These are phyloP conservation scores for Murina feae DNA, from an alignment of 2,113 vertebrate genomes.

Conservation along the genomic window DNA sequence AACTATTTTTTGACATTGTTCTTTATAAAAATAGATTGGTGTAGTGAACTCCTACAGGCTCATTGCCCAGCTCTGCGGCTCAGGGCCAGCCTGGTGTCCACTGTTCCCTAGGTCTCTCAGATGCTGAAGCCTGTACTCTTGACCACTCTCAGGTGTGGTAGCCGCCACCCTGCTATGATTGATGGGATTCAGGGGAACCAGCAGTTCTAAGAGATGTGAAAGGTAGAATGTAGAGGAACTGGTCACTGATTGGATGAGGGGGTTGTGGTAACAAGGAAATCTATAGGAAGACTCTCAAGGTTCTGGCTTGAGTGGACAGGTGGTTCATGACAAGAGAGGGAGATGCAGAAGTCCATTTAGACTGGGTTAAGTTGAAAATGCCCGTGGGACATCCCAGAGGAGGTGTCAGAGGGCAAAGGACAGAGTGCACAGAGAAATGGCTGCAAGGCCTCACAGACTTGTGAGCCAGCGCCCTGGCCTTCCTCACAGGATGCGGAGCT, in stretches of 20 bases:
- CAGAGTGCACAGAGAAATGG: neutral
- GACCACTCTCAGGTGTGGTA: rapidly evolving
- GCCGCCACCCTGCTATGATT: neutral
- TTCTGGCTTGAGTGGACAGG: neutral
- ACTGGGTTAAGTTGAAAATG: neutral
- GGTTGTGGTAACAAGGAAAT: neutral
- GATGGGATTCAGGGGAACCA: neutral
- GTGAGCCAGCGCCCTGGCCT: neutral
- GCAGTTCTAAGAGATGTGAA: neutral
- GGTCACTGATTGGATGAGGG: neutral
- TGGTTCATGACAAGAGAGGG: neutral
- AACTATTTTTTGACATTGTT: neutral
- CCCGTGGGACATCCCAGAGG: neutral
- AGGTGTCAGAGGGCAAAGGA: neutral
- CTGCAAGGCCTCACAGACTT: neutral
- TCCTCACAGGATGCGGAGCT: neutral
- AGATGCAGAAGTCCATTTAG: neutral
- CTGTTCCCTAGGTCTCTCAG: neutral
- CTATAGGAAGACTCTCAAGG: neutral
- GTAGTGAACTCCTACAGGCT: neutral
- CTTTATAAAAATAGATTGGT: neutral
- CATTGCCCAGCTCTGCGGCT: neutral
- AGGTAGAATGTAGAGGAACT: neutral
- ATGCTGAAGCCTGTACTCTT: neutral
- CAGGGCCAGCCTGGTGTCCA: rapidly evolving